Evolutionary conservation across 2,797 vertebrate species (phyloP), one percentile per base, ranked within the genome.

Genomic region (Gymnodraco acuticeps): DNA sequence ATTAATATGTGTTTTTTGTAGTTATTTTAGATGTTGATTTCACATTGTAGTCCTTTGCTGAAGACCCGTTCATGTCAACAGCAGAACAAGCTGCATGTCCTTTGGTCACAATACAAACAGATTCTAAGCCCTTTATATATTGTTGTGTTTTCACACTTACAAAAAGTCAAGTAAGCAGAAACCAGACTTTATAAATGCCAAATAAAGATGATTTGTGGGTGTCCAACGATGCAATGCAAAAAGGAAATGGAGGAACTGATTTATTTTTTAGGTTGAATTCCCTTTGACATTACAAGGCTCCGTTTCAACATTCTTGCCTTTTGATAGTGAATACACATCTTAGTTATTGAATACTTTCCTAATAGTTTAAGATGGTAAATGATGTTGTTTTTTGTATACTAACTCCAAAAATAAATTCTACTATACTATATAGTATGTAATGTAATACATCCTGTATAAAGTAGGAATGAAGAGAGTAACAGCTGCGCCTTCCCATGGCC

Each of bases 401-500:
- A 23, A 31, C 20, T 27, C 19, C 14, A 51, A 19, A 56, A 31
- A 11, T 16, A 16, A 1, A 27, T 27, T 27, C 5, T 27, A 5
- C 27, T 27, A 27, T 27, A 27, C 27, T 27, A 27, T 38, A 38
- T 38, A 38, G 33, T 38, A 38, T 38, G 33, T 38, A 9, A 38
- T 38, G 33, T 38, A 9, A 38, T 38, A 38, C 33, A 7, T 38
- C 6, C 33, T 38, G 33, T 38, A 9, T 38, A 38, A 38, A 38
- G 33, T 38, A 38, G 27, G 27, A 27, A 27, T 38, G 33, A 16
- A 45, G 23, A 42, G 12, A 53, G 48, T 17, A 70, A 58, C 56
- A 33, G 5, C n/a, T 64, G 58, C 75, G 15, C 76, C 73, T 19
- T 43, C 70, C 55, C 12, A 33, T 84, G 85, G 73, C 59, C 16